A percentile compares a stretch with the other conserved stretches of the same genome.
These are phyloP conservation scores for Proterorhinus semilunaris DNA, from an alignment of 2,113 vertebrate species.

Conservation along the genomic window DNA sequence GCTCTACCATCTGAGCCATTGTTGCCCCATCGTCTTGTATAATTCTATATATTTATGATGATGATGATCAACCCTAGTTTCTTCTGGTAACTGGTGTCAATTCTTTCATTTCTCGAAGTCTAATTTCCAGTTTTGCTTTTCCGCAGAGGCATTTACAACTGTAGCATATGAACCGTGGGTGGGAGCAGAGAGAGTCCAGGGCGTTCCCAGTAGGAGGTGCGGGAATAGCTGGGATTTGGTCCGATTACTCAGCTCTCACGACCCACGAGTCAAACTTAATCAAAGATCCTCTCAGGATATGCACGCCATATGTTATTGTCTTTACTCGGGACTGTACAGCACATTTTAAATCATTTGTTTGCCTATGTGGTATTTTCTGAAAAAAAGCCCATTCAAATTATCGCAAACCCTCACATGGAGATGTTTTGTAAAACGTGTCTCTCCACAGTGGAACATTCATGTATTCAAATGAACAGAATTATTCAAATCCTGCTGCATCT, in stretches of 20 bases:
- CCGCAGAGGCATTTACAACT: conserved; percentile 18
- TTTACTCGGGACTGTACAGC: no score
- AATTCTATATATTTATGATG: no score
- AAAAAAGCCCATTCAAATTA: neutral
- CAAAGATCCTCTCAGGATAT: conserved; percentile 1
- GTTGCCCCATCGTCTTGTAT: no score
- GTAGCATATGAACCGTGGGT: conserved; percentile 59
- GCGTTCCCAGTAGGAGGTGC: conserved; percentile 45
- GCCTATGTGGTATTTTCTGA: no score
- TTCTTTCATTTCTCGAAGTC: neutral
- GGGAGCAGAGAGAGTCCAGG: conserved; percentile 44
- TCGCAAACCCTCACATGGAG: neutral
- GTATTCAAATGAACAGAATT: neutral
- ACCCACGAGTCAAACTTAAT: neutral
- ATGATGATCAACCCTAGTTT: no score
- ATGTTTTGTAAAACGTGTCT: neutral
- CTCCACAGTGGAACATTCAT: neutral
- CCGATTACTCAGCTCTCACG: conserved; percentile 18
- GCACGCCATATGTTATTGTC: no score
- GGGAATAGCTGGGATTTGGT: conserved; percentile 19
- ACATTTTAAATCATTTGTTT: no score
- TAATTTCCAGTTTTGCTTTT: neutral
- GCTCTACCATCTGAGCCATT: no score
- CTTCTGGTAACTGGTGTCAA: no score
- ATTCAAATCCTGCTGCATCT: no score